Conservation (phyloP, 1,140 invertebrate genomes). For the Phortica variegata region DNA sequence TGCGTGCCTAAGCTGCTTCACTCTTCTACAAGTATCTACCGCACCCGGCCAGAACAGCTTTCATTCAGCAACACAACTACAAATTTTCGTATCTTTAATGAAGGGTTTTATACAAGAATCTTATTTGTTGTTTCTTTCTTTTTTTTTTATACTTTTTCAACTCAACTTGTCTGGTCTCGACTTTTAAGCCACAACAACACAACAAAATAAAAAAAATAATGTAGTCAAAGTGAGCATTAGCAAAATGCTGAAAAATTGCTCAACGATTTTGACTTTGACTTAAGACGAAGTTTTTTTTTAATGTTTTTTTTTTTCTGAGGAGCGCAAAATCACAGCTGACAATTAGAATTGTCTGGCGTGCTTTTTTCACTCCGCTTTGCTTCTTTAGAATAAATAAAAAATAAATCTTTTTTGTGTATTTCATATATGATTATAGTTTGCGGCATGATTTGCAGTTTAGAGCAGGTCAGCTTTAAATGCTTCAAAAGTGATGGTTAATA, state of each 20-base stretch:
- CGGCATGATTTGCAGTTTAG: too few relatives aligned
- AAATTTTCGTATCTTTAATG: slow-evolving; percentile 40
- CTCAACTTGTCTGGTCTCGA: slow-evolving; percentile 15
- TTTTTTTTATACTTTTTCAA: slow-evolving; percentile 22
- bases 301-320: too few relatives aligned
- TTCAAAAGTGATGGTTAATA: too few relatives aligned
- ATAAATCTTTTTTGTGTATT: too few relatives aligned
- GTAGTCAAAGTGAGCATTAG: slow-evolving; percentile 37
- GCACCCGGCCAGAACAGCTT: too few relatives aligned
- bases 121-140: too few relatives aligned
- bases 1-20: neutral
- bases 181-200: neutral
- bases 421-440: too few relatives aligned
- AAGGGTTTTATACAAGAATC: slow-evolving; percentile 40
- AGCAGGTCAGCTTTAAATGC: too few relatives aligned
- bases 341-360: slow-evolving; percentile 50
- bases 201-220: neutral
- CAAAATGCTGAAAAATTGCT: slow-evolving; percentile 53
- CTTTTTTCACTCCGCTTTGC: slow-evolving; percentile 43
- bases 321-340: slow-evolving; percentile 26
- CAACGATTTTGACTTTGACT: slow-evolving; percentile 7
- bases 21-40: too few relatives aligned
- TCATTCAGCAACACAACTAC: neutral
- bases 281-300: slow-evolving; percentile 32
- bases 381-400: slow-evolving; percentile 15